Evolutionary conservation across 2,113 vertebrate genomes (phyloP), one percentile per base, ranked within the genome.

Genomic region (Spermophilus dauricus): DNA sequence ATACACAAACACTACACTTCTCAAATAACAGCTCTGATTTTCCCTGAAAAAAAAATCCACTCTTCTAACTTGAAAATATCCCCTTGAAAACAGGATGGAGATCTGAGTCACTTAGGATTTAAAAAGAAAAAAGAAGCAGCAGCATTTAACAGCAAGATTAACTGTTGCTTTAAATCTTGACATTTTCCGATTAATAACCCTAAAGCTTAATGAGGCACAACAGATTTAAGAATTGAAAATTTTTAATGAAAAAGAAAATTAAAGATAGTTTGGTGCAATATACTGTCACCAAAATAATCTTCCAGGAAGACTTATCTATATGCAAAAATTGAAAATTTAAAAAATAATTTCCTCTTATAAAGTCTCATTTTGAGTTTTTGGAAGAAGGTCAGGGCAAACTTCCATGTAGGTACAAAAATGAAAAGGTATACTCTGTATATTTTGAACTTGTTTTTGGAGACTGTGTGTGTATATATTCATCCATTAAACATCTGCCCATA

Each of bases 121-220:
- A 4, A 30, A 90, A 75, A 42, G 51, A 20, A 86, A 85, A 45
- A 42, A 34, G 8, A 28, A 51, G 61, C 65, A 96, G 67, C 13
- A 85, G 77, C 58, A 69, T 85, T 97, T 97, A 89, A 96, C 95
- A 96, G 86, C 78, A 96, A 96, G 95, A 96, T 94, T 96, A 96
- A 97, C 95, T 94, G 63, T 94, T 93, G 73, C 90, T 96, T 86
- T 91, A 94, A 96, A 30, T 89, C 96, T 94, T 95, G 69, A 96
- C 95, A 96, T 96, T 97, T 92, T 81, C 16, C 2, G 1, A 93
- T 93, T 96, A 97, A 98, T 96, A 97, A 95, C 45, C 84, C 69
- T 92, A 95, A 95, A 89, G 63, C 77, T 97, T 98, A 97, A 97
- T 81, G 92, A 98, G 82, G 77, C 90, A 94, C 70, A 93, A 80